phyloP scores from a whole-genome alignment of 2,113 vertebrate species.

The Calyptommatus sinebrachiatus region DNA sequence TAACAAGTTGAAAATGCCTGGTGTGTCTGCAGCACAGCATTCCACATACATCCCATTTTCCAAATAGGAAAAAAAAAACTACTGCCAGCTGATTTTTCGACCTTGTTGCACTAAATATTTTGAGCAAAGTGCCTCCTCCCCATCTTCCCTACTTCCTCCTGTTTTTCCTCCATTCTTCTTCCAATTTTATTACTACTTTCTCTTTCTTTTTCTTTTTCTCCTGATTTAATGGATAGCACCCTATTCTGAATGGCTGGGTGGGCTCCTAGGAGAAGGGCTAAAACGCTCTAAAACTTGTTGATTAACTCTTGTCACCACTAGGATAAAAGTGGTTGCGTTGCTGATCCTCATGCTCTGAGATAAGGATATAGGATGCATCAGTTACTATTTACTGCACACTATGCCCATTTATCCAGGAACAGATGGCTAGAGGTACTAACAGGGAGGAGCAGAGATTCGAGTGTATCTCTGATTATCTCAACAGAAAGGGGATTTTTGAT shows the following conservation, averaged over 20 bases:
- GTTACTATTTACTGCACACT: not conserved
- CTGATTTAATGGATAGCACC: not conserved
- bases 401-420: not conserved
- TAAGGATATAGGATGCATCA: not conserved
- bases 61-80: not conserved
- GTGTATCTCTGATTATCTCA: not conserved
- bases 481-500: not conserved
- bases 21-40: not conserved
- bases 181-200: not conserved
- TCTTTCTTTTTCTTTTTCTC: not conserved
- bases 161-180: not conserved
- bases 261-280: not conserved
- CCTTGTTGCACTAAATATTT: not conserved
- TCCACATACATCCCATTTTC: not conserved
- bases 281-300: not conserved
- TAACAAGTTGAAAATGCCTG: not conserved
- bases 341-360: not conserved
- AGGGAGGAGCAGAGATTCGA: not conserved
- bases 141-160: not conserved
- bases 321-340: not conserved
- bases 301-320: not conserved
- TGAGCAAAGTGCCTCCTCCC: conserved; percentile 3
- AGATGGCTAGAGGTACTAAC: not conserved
- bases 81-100: not conserved
- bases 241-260: not conserved